Percentiles rank a stretch among this genome's conserved stretches.
Evolutionary conservation across 2,113 vertebrate species (phyloP).

Genomic region (Sorex araneus): DNA sequence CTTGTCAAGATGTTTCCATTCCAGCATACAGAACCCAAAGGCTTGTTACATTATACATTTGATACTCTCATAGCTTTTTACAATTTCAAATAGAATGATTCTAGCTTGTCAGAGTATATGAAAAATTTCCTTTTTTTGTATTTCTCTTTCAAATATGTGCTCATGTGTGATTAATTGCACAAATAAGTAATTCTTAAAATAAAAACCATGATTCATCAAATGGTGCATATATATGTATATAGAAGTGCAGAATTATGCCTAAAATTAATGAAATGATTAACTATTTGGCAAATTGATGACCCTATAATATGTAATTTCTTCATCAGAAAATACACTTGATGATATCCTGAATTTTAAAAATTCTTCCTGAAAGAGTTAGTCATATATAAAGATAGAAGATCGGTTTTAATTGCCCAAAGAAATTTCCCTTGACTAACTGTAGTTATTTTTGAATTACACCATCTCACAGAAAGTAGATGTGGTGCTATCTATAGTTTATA

Average conservation of each 20-base stretch:
- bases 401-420: constrained; percentile 25
- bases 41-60: background rate
- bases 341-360: constrained; percentile 3
- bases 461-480: background rate
- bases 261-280: constrained; percentile 56
- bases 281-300: background rate
- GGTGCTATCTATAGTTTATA: background rate
- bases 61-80: background rate
- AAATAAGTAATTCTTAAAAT: background rate
- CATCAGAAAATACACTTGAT: background rate
- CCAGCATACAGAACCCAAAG: background rate
- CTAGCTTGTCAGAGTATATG: background rate
- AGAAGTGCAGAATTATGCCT: background rate
- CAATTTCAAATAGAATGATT: constrained; percentile 18
- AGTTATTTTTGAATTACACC: background rate
- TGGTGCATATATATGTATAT: accelerated
- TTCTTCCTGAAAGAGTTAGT: background rate
- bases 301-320: background rate
- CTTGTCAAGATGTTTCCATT: background rate
- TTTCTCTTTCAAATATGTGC: constrained; percentile 21
- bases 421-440: background rate
- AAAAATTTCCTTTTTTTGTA: background rate
- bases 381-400: background rate
- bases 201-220: constrained; percentile 59
- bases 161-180: constrained; percentile 52